Evolutionary conservation across 2,797 vertebrate species (phyloP).

Genomic region (Molossus molossus): DNA sequence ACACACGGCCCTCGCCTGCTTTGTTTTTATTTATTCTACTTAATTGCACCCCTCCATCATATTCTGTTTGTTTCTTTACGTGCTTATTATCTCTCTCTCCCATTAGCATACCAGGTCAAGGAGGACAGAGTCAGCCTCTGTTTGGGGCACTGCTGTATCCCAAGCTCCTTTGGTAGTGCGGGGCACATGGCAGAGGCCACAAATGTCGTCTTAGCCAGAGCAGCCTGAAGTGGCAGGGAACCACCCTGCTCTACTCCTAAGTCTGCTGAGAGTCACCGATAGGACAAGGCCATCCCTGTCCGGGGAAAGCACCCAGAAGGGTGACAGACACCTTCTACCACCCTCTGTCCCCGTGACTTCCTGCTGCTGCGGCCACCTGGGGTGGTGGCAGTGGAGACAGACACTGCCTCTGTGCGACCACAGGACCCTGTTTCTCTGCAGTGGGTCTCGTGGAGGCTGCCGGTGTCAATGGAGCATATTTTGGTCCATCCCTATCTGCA

Average conservation of each 20-base stretch:
- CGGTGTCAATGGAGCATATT: neutral
- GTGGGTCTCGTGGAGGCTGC: neutral
- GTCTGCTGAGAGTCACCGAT: neutral
- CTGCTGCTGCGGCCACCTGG: neutral
- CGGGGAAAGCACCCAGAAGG: neutral
- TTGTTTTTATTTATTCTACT: neutral
- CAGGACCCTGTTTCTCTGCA: neutral
- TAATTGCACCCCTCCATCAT: neutral
- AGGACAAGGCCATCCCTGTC: neutral
- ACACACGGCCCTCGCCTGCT: neutral
- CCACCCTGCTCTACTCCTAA: neutral
- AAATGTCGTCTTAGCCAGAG: neutral
- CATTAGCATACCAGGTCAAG: neutral
- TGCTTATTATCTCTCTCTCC: neutral
- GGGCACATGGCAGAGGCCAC: no score
- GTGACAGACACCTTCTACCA: neutral
- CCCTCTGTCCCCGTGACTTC: neutral
- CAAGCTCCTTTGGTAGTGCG: neutral
- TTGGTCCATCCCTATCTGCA: constrained; percentile 7
- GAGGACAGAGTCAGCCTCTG: neutral
- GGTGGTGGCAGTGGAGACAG: neutral
- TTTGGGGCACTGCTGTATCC: neutral
- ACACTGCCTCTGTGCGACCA: neutral
- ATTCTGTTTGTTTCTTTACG: neutral
- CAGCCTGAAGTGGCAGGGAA: neutral